A percentile compares a stretch with the other conserved stretches of the same genome.
Evolutionary conservation across 2,797 vertebrate genomes (phyloP).

Genomic region (Pampus argenteus): DNA sequence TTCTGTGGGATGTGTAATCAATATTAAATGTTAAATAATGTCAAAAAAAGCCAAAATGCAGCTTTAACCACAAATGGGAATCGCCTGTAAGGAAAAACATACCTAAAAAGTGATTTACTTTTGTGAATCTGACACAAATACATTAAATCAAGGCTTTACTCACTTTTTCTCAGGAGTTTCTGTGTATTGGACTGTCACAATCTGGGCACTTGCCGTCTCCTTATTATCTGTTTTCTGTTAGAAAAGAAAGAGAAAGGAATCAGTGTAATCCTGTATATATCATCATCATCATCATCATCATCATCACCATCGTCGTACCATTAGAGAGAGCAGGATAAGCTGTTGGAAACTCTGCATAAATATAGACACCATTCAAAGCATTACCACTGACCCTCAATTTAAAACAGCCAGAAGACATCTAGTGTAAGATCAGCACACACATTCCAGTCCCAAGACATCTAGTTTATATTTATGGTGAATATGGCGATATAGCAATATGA

Average conservation of each 20-base stretch:
- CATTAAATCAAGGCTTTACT: constrained; percentile 59
- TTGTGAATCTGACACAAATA: constrained; percentile 2
- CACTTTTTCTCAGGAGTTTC: constrained; percentile 89
- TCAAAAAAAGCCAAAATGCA: not conserved
- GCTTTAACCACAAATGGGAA: not conserved
- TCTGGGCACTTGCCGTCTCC: constrained; percentile 85
- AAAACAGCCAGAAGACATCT: not conserved
- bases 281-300: constrained; percentile 28
- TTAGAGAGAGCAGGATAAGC: constrained; percentile 1
- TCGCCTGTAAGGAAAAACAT: not conserved
- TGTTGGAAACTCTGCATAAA: constrained; percentile 16
- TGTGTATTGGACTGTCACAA: constrained; percentile 90
- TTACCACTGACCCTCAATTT: constrained; percentile 2
- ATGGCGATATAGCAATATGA: too few species aligned
- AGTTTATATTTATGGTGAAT: too few species aligned
- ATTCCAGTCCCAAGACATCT: not conserved
- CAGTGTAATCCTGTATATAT: constrained; percentile 11
- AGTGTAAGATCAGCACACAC: not conserved
- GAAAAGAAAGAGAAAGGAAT: constrained; percentile 10
- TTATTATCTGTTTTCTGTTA: constrained; percentile 85
- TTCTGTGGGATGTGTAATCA: not conserved
- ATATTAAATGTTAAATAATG: too few species aligned
- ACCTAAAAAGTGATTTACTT: too few species aligned
- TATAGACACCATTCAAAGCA: constrained; percentile 13
- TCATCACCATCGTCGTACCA: too few species aligned